A percentile compares a stretch with the other conserved stretches of the same genome.
phyloP scores from a whole-genome alignment of 2,888 invertebrate species.

The Minunthozetes semirufus region DNA sequence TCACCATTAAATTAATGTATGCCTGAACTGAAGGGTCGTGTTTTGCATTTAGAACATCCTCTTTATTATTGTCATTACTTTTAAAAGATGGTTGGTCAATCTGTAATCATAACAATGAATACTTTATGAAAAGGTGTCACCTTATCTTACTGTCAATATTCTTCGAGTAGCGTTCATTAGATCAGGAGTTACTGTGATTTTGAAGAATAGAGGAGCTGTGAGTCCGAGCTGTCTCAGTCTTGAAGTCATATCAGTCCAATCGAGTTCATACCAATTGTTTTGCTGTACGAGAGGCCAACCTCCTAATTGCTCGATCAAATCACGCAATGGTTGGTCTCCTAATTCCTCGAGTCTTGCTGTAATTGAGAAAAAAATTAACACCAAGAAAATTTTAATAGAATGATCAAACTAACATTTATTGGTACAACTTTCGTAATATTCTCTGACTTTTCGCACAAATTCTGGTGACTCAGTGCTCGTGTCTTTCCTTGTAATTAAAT shows the following conservation, averaged over 20 bases:
- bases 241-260: constrained; percentile 31
- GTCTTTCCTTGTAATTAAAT: constrained; percentile 43
- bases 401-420: no score
- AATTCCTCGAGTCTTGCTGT: neutral
- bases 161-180: constrained; percentile 9
- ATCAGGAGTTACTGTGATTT: constrained; percentile 8
- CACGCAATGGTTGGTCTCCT: constrained; percentile 18
- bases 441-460: constrained; percentile 46
- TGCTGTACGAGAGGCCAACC: constrained; percentile 25
- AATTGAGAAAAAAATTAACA: no score
- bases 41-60: constrained; percentile 57
- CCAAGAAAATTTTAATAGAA: no score
- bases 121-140: no score
- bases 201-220: neutral
- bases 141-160: neutral
- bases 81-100: constrained; percentile 80
- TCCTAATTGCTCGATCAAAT: constrained; percentile 26
- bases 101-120: no score
- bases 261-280: constrained; percentile 7
- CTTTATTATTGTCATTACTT: constrained; percentile 67
- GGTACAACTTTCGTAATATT: constrained; percentile 48
- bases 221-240: constrained; percentile 20
- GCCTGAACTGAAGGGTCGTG: constrained; percentile 71
- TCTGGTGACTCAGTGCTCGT: constrained; percentile 43
- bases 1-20: constrained; percentile 56